Evolutionary conservation across 2,797 vertebrate genomes (phyloP), one percentile per base, ranked within the genome.

Genomic region (Cyclura pinguis): DNA sequence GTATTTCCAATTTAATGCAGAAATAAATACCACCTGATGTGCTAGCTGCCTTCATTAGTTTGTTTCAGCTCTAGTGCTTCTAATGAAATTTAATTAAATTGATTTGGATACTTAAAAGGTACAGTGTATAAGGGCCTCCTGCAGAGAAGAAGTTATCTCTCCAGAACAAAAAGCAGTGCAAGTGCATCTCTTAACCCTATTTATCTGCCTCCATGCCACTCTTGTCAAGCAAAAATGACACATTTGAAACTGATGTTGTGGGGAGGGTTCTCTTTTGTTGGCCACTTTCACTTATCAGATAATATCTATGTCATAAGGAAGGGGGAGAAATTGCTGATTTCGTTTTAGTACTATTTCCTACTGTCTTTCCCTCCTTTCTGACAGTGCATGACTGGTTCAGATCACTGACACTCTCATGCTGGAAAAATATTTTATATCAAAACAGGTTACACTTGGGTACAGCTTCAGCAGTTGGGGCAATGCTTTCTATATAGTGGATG

Each of bases 51-150:
- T 95, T 96, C 94, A 96, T 96, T 96, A 96, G 80, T 96, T 96
- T 96, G 90, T 97, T 97, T 97, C 94, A 96, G 95, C 95, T 97
- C 94, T 91, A 93, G 87, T 95, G 96, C 91, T 85, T 94, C 91
- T 97, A 97, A 96, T 93, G 93, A 96, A 96, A 96, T 96, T 95
- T 96, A 97, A 97, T 96, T 96, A 97, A 97, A 95, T 95, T 94
- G 94, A 94, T 96, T 95, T 94, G 86, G 92, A 84, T 94, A 94
- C 94, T 96, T 97, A 96, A 96, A 87, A 97, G 95, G 91, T 96
- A 96, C 80, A 96, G 94, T 90, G 93, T 67, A 91, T 67, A 91
- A 82, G 55, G 86, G n/a, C 84, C 90, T 94, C 95, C 85, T 90
- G 74, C n/a, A 93, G 84, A 94, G 90, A 90, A 89, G 12, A 76